Evolutionary conservation across 53 echinoderm and acorn worm genomes (phyloP).

Genomic region (Echinarachnius parma): DNA sequence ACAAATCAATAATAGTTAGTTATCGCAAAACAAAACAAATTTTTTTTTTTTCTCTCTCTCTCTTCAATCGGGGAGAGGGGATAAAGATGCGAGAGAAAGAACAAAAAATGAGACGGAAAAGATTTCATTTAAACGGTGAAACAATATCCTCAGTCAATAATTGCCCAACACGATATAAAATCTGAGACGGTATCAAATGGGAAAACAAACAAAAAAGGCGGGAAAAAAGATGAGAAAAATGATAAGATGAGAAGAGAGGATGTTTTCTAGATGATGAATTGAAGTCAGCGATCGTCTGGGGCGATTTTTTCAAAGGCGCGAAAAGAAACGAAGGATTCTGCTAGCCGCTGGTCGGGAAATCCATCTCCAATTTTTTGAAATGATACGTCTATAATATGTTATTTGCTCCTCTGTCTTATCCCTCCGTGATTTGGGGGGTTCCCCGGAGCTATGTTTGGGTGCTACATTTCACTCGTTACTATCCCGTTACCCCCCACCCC

Average conservation of each 20-base stretch:
- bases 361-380: constrained; percentile 39
- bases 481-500: constrained; percentile 30
- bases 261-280: constrained; percentile 35
- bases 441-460: constrained; percentile 34
- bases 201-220: neutral
- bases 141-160: constrained; percentile 34
- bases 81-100: no score
- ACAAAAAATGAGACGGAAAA: neutral
- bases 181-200: constrained; percentile 5
- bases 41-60: no score
- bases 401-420: constrained; percentile 35
- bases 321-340: neutral
- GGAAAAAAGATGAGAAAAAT: constrained; percentile 31
- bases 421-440: neutral
- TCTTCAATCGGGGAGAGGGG: no score
- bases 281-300: constrained; percentile 30
- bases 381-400: constrained; percentile 47
- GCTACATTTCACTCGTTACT: constrained; percentile 22
- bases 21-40: no score
- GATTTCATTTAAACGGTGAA: constrained; percentile 20
- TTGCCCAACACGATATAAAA: constrained; percentile 32
- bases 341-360: constrained; percentile 9
- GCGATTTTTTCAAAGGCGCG: neutral
- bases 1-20: no score
- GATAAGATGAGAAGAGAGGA: constrained; percentile 20